These are phyloP conservation scores for Brachypalpus laphriformis DNA, from an alignment of 2,888 invertebrate genomes.

Conservation along the genomic window DNA sequence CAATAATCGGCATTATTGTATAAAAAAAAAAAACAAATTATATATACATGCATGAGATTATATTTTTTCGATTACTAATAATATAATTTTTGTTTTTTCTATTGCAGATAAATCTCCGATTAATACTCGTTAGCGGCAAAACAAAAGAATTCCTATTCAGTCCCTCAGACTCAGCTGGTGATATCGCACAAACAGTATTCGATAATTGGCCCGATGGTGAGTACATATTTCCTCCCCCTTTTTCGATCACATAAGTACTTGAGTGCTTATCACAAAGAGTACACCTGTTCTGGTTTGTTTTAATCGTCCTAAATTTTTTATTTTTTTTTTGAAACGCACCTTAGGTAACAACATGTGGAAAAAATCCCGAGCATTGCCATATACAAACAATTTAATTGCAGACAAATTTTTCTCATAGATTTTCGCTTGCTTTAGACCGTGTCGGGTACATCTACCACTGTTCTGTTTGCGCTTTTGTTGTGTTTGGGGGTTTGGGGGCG, in stretches of 20 bases:
- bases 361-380: background rate
- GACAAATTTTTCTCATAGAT: background rate
- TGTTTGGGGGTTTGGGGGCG: slow-evolving; percentile 39
- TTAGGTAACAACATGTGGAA: background rate
- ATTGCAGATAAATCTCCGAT: slow-evolving; percentile 96
- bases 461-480: slow-evolving; percentile 42
- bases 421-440: slow-evolving; percentile 14
- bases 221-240: slow-evolving; percentile 59
- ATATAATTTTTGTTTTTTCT: slow-evolving; percentile 54
- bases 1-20: too few relatives aligned
- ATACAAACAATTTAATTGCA: background rate
- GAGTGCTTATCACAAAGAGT: slow-evolving; percentile 3
- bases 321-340: background rate
- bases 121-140: slow-evolving; percentile 99
- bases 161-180: slow-evolving; percentile 98
- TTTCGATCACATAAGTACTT: background rate
- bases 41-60: too few relatives aligned
- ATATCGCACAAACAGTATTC: slow-evolving; percentile 99
- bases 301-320: background rate
- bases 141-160: slow-evolving; percentile 99
- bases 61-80: background rate
- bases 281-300: background rate
- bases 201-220: slow-evolving; percentile 99
- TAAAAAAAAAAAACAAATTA: too few relatives aligned
- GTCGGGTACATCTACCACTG: background rate